These are phyloP conservation scores for Tapirus terrestris DNA, from an alignment of 2,113 vertebrate genomes.

Conservation along the genomic window DNA sequence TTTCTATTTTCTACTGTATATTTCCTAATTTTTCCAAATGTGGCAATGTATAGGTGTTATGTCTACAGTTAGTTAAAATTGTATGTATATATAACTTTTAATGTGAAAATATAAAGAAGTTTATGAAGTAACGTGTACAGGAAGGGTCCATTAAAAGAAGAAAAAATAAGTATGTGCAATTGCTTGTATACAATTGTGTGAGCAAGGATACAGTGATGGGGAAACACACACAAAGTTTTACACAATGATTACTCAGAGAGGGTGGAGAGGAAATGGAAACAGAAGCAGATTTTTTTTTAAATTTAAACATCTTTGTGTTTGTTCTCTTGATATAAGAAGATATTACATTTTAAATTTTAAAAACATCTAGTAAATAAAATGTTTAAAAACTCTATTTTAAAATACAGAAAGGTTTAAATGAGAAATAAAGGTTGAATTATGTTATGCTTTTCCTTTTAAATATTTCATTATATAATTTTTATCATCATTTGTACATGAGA, in stretches of 20 bases:
- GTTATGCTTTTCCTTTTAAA: not conserved
- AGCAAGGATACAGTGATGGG: not conserved
- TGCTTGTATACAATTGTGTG: not conserved
- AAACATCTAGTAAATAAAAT: not conserved
- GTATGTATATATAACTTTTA: not conserved
- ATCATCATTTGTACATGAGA: not conserved
- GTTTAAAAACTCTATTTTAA: not conserved
- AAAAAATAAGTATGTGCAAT: not conserved
- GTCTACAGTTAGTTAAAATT: not conserved
- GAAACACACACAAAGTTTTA: not conserved
- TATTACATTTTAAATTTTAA: not conserved
- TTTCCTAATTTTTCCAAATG: not conserved
- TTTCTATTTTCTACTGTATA: not conserved
- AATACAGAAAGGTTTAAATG: not conserved
- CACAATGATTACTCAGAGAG: not conserved
- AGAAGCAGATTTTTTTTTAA: not conserved
- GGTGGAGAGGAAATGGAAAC: not conserved
- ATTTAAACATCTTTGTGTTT: not conserved
- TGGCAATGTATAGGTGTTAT: not conserved
- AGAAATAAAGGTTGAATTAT: not conserved
- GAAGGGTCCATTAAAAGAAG: not conserved
- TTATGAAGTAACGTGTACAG: not conserved
- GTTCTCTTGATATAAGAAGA: not conserved
- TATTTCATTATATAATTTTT: not conserved
- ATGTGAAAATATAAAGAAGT: not conserved